Evolutionary conservation across 2,113 vertebrate genomes (phyloP), one percentile per base, ranked within the genome.

Genomic region (Lepus timidus): DNA sequence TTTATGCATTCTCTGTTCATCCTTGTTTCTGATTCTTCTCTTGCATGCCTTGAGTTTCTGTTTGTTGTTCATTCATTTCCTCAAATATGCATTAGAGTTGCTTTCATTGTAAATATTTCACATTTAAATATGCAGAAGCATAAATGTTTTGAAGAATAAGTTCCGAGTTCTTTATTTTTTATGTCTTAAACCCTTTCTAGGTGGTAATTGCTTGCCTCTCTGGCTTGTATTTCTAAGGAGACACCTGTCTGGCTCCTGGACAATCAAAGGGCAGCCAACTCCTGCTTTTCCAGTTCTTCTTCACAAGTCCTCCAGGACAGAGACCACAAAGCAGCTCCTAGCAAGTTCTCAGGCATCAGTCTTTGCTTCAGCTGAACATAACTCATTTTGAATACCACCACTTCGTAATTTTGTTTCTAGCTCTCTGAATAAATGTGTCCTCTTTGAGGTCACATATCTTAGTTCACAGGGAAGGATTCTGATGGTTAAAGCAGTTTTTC

Each of bases 221-320:
- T 92, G 92, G 33, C 10, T 93, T 93, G 62, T 88, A 27, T 96
- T 94, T 95, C 68, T 73, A 88, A 97, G 90, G 95, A 74, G 85
- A 96, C 92, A 94, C 81, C 96, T 22, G 1, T 23, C 36, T 27
- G 92, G 85, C 82, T 95, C 85, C 81, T 55, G 78, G 67, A 78
- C 39, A 88, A 85, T 39, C 2, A 10, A 74, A 65, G 39, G 19
- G 39, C 33, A 95, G 74, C 31, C 70, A 76, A 51, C 55, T 61
- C 97, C 78, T 95, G 92, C 25, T 95, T 81, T 96, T 96, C 96
- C 74, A 36, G 96, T 95, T 95, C 80, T 74, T 81, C 93, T 75
- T 82, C 75, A 25, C 3, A 20, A 62, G 39, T 74, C 29, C 7
- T 94, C 65, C 61, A 55, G 75, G 31, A 80, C 71, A 76, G 33